These are phyloP conservation scores for Sebastes miniatus DNA, from an alignment of 2,797 vertebrate species.

Conservation along the genomic window DNA sequence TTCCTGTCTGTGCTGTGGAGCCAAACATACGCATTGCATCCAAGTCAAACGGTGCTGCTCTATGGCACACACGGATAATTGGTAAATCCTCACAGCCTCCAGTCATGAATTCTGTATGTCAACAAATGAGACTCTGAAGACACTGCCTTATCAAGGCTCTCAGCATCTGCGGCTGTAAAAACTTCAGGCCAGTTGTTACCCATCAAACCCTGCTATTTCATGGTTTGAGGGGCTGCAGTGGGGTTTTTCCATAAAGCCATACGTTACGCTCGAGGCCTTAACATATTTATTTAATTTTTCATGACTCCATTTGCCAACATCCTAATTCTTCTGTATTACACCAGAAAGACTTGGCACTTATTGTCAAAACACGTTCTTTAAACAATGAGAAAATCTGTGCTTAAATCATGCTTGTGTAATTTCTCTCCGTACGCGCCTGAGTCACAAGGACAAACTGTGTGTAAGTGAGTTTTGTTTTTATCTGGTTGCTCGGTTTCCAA, in stretches of 20 bases:
- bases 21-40: conserved; percentile 32
- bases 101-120: conserved; percentile 50
- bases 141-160: conserved; percentile 27
- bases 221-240: neutral
- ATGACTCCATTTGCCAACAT: neutral
- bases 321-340: conserved; percentile 1
- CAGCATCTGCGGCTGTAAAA: conserved; percentile 35
- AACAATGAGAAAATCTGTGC: conserved; percentile 1
- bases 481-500: conserved; percentile 10
- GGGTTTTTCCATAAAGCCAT: neutral
- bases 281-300: neutral
- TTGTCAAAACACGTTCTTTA: neutral
- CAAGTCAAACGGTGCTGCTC: conserved; percentile 53
- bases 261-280: neutral
- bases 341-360: neutral
- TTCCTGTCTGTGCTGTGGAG: conserved; percentile 26
- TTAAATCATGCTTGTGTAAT: neutral
- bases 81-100: conserved; percentile 48
- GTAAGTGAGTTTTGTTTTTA: neutral
- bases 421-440: neutral
- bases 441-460: conserved; percentile 15
- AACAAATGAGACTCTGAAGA: conserved; percentile 55
- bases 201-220: conserved; percentile 12
- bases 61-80: conserved; percentile 49
- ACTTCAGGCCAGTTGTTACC: conserved; percentile 18